Percentiles rank a stretch among this genome's conserved stretches.
These are phyloP conservation scores for Antedon bifida DNA, from an alignment of 35 echinoderm and acorn worm genomes.

Conservation along the genomic window DNA sequence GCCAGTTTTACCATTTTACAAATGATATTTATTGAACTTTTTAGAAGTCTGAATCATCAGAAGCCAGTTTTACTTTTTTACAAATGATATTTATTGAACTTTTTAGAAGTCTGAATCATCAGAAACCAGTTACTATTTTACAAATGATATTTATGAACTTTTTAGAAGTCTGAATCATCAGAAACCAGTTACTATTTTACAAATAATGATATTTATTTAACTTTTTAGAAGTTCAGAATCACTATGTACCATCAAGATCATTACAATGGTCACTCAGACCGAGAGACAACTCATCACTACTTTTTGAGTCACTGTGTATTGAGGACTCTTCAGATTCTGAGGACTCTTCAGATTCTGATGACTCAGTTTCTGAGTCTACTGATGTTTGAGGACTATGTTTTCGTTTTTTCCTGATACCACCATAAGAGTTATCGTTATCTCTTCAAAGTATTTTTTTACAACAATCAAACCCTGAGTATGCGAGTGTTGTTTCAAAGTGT, in stretches of 20 bases:
- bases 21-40: no score
- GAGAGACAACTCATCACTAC: no score
- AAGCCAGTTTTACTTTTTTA: neutral
- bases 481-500: no score
- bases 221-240: no score
- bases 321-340: neutral
- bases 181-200: neutral
- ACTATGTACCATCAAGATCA: no score
- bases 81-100: no score
- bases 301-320: no score
- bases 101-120: neutral
- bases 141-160: neutral
- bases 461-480: no score
- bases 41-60: neutral
- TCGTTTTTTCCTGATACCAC: neutral
- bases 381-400: neutral
- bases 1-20: no score
- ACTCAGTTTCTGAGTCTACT: neutral
- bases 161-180: neutral
- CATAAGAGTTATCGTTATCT: neutral
- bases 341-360: neutral
- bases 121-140: neutral
- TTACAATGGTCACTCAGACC: no score
- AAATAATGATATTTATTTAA: no score
- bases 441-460: no score